These are phyloP conservation scores for Triops cancriformis DNA, from an alignment of 1,140 invertebrate genomes.

Conservation along the genomic window DNA sequence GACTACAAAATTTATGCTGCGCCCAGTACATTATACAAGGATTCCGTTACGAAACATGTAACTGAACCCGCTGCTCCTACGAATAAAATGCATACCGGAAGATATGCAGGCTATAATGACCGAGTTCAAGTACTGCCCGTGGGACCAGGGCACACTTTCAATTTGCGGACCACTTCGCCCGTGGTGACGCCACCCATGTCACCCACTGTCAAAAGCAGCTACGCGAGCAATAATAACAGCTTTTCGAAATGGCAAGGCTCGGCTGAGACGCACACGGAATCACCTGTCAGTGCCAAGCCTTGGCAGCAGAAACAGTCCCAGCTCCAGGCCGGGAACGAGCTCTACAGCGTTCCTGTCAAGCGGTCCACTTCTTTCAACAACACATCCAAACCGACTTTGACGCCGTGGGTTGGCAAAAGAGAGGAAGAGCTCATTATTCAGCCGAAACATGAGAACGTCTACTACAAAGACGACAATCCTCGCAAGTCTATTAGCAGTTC, in stretches of 20 bases:
- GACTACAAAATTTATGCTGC: not conserved
- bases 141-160: conserved; percentile 34
- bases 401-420: not conserved
- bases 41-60: not conserved
- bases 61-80: not conserved
- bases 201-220: not conserved
- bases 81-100: conserved; percentile 7
- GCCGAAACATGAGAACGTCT: not conserved
- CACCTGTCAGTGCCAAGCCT: not conserved
- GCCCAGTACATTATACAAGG: conserved; percentile 28
- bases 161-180: conserved; percentile 12
- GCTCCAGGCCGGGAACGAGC: not conserved
- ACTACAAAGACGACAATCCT: not conserved
- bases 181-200: not conserved
- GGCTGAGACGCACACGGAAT: not conserved
- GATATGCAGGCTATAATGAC: conserved; percentile 26
- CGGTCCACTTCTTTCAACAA: conserved; percentile 15
- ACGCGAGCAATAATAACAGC: not conserved
- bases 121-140: conserved; percentile 34
- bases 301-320: not conserved
- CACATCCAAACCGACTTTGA: not conserved
- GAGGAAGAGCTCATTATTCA: not conserved
- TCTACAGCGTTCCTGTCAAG: conserved; percentile 21
- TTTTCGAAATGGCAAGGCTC: not conserved
- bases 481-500: not conserved